Conservation (phyloP, 2,113 vertebrate genomes). For the Craseonycteris thonglongyai region DNA sequence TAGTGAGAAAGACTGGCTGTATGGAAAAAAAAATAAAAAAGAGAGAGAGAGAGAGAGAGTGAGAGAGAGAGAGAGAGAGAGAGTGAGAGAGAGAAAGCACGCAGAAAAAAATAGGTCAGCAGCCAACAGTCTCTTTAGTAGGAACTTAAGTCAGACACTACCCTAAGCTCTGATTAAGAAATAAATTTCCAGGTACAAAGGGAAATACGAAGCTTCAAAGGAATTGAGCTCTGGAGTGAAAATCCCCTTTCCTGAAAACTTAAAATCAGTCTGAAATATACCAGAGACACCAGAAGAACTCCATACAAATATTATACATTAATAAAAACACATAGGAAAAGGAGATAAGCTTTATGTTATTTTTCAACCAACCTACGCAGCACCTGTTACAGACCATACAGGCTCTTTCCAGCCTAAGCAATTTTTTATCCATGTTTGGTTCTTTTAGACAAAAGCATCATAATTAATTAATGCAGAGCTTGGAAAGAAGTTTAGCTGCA, state of each 20-base stretch:
- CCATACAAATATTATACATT: constrained; percentile 55
- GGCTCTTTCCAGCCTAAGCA: constrained; percentile 42
- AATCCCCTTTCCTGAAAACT: constrained; percentile 39
- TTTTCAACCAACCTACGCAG: constrained; percentile 66
- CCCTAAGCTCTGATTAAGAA: constrained; percentile 16
- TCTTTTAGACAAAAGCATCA: constrained; percentile 25
- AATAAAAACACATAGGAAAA: constrained; percentile 57
- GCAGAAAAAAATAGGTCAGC: not conserved
- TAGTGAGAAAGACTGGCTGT: not conserved
- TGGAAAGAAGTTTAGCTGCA: not conserved
- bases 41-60: no score
- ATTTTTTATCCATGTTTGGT: constrained; percentile 21
- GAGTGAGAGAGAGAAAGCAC: no score
- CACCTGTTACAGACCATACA: constrained; percentile 61
- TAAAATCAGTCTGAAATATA: constrained; percentile 39
- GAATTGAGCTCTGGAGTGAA: constrained; percentile 19
- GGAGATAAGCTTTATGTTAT: constrained; percentile 59
- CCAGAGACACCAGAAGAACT: constrained; percentile 51
- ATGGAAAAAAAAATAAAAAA: not conserved
- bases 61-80: no score
- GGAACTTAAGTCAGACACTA: constrained; percentile 12
- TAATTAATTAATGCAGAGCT: constrained; percentile 2
- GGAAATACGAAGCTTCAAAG: constrained; percentile 38
- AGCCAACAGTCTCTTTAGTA: not conserved
- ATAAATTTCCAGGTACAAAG: constrained; percentile 22